These are phyloP conservation scores for Holothuria glaberrima DNA, from an alignment of 35 echinoderm and acorn worm species.

Conservation along the genomic window DNA sequence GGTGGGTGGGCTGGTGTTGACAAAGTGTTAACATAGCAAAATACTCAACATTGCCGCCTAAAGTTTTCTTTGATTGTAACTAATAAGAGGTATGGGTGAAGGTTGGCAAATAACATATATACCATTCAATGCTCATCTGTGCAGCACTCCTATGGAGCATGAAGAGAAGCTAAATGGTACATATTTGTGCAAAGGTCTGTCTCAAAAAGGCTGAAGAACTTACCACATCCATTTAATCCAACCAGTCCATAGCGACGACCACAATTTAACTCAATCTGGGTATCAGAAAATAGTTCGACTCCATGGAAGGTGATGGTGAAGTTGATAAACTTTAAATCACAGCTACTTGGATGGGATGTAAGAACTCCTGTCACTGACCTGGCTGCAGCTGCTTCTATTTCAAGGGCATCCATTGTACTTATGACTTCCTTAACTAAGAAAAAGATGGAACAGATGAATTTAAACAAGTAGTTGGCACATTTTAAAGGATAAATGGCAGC, in stretches of 20 bases:
- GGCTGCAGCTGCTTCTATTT: constrained; percentile 56
- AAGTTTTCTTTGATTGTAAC: too few relatives aligned
- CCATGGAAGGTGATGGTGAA: constrained; percentile 96
- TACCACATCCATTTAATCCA: constrained; percentile 94
- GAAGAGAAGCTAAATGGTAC: too few relatives aligned
- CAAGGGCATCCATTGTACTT: constrained; percentile 61
- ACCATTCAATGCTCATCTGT: too few relatives aligned
- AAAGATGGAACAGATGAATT: background rate
- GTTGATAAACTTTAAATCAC: constrained; percentile 92
- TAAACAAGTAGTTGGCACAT: background rate
- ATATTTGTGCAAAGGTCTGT: too few relatives aligned
- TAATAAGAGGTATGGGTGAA: too few relatives aligned
- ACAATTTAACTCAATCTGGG: constrained; percentile 86
- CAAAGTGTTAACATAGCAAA: too few relatives aligned
- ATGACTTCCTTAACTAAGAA: constrained; percentile 53
- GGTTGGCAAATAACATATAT: too few relatives aligned
- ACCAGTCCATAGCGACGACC: constrained; percentile 86
- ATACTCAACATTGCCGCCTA: too few relatives aligned
- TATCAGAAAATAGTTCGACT: constrained; percentile 83
- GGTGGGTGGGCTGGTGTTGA: too few relatives aligned
- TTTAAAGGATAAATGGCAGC: too few relatives aligned
- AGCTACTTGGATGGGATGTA: constrained; percentile 76
- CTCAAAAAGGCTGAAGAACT: constrained; percentile 23
- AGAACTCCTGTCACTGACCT: constrained; percentile 84
- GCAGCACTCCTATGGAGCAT: too few relatives aligned